A percentile compares a stretch with the other conserved stretches of the same genome.
Evolutionary conservation across 2,113 vertebrate species (phyloP).

Genomic region (Hippocampus zosterae): DNA sequence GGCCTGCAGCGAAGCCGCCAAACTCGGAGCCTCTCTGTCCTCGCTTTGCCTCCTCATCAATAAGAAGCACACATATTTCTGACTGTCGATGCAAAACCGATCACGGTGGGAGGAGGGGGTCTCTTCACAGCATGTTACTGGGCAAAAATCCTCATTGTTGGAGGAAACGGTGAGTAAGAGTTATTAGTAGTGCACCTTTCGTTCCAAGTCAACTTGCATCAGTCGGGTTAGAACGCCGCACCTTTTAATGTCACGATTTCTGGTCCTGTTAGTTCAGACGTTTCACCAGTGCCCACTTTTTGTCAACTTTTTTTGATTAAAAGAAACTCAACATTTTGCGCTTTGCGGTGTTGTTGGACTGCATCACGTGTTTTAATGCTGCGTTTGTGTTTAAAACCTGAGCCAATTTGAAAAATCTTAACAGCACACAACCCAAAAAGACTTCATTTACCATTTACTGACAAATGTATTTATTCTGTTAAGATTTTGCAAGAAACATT

Average conservation of each 20-base stretch:
- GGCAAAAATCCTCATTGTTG: neutral
- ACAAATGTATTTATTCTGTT: no score
- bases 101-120: neutral
- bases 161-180: neutral
- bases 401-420: no score
- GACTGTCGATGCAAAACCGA: slow-evolving; percentile 16
- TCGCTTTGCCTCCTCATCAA: slow-evolving; percentile 87
- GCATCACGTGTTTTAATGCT: neutral
- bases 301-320: neutral
- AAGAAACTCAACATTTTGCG: neutral
- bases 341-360: neutral
- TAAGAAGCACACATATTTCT: slow-evolving; percentile 72
- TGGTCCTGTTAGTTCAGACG: neutral
- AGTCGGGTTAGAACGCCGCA: neutral
- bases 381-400: neutral
- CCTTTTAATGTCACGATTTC: neutral
- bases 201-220: neutral
- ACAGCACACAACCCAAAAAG: no score
- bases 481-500: no score
- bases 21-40: slow-evolving; percentile 80
- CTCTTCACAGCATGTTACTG: neutral
- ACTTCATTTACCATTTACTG: no score
- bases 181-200: neutral
- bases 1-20: slow-evolving; percentile 83
- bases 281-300: no score